Evolutionary conservation across 2,888 invertebrate genomes (phyloP), one percentile per base, ranked within the genome.

Genomic region (Griposia aprilina): DNA sequence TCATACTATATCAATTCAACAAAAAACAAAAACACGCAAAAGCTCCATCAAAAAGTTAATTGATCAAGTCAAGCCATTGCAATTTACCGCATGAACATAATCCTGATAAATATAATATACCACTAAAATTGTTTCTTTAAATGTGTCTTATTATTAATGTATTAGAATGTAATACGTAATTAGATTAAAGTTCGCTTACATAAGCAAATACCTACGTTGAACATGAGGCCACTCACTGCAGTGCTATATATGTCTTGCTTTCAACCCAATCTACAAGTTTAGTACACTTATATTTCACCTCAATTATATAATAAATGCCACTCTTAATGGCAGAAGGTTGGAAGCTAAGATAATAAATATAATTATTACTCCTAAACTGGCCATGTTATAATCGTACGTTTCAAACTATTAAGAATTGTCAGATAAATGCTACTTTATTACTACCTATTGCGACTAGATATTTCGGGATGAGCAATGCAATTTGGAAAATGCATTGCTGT

Each of bases 271-370:
- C 70, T 30, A 76, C 55, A 67, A 73, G 65, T 79, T 82, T 76
- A 84, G 30, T 45, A 23, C 69, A 78, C 60, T 65, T 79, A 65
- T 84, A 84, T 82, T 79, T 84, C 67, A 76, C 45, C 60, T 65
- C 74, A 84, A 76, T 84, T 76, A 84, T 68, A 79, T 79, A 75
- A 79, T 84, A 82, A 84, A 84, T 79, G 84, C 63, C 84, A 74
- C 63, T 50, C 48, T 41, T 63, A 76, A 79, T 60, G 20, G 26
- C 55, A 57, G 36, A 50, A 83, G 74, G 81, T 72, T 67, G 55
- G 67, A 45, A 80, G 66, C 70, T 74, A 71, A 60, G 55, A 67
- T 74, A 50, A 59, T 76, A 57, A 55, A 76, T 63, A 60, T 73
- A 70, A 73, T 70, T 66, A 70, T 66, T 41, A 48, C 50, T 72